These are phyloP conservation scores for Trematomus loennbergii DNA, from an alignment of 2,113 vertebrate species.

Conservation along the genomic window DNA sequence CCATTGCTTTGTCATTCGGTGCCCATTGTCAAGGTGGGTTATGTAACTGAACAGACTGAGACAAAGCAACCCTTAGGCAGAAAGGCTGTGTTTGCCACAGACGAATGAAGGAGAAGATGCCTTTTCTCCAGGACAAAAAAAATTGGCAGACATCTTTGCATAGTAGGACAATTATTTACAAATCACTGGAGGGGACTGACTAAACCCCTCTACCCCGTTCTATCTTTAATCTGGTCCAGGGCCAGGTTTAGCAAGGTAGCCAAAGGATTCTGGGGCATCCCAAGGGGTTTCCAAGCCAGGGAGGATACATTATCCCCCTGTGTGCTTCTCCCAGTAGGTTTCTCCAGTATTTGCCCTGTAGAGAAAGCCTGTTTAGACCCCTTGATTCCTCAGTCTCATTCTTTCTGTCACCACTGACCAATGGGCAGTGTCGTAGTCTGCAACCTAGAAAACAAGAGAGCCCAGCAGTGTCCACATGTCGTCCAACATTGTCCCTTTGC, in stretches of 20 bases:
- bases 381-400: background rate
- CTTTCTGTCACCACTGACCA: background rate
- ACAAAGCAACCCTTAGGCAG: conserved; percentile 51
- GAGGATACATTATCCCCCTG: conserved; percentile 38
- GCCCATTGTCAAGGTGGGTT: conserved; percentile 63
- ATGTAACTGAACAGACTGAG: conserved; percentile 49
- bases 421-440: background rate
- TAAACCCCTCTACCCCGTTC: conserved; percentile 2
- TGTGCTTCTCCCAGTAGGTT: conserved; percentile 23
- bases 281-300: conserved; percentile 30
- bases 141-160: background rate
- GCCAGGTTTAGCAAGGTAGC: conserved; percentile 8
- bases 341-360: background rate
- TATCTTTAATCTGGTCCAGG: background rate
- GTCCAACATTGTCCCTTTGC: background rate
- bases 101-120: conserved; percentile 14
- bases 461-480: background rate
- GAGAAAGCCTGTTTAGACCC: background rate
- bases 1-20: conserved; percentile 56
- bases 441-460: background rate
- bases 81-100: conserved; percentile 36
- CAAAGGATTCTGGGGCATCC: conserved; percentile 20
- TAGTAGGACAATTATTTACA: conserved; percentile 11
- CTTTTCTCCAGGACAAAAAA: conserved; percentile 25
- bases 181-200: background rate